These are phyloP conservation scores for Hermaeophaga mercurialis DNA, from an alignment of 2,888 invertebrate genomes.

Conservation along the genomic window DNA sequence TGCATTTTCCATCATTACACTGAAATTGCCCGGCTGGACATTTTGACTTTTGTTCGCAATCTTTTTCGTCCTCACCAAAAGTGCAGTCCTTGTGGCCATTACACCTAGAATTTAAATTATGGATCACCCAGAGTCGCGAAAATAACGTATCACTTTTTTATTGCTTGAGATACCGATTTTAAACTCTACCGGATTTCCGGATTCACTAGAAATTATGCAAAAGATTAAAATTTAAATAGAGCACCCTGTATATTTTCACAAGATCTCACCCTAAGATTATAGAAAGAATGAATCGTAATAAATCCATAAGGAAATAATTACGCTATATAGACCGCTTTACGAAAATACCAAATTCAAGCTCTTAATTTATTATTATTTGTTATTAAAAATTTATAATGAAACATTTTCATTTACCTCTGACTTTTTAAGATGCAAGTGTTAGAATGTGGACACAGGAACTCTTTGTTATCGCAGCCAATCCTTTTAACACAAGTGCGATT, in stretches of 20 bases:
- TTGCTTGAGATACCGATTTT: too few species aligned
- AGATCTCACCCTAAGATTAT: too few species aligned
- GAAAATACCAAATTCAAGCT: too few species aligned
- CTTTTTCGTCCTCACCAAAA: constrained; percentile 54
- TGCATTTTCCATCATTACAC: constrained; percentile 60
- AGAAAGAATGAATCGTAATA: too few species aligned
- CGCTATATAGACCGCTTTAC: too few species aligned
- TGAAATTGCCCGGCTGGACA: constrained; percentile 58
- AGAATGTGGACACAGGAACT: constrained; percentile 58
- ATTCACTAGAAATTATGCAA: background rate
- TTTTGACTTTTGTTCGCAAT: constrained; percentile 46
- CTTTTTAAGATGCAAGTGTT: constrained; percentile 56
- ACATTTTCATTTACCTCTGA: constrained; percentile 35
- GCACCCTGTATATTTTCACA: background rate
- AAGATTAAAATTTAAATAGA: background rate
- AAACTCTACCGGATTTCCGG: too few species aligned
- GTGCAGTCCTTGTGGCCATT: constrained; percentile 52
- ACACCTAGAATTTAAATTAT: constrained; percentile 41
- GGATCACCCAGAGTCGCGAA: background rate
- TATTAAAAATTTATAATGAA: too few species aligned
- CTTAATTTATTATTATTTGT: too few species aligned
- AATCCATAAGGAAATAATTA: too few species aligned
- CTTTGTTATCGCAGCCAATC: constrained; percentile 56
- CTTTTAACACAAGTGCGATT: constrained; percentile 64
- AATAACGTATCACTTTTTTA: too few species aligned